phyloP scores from a whole-genome alignment of 2,797 vertebrate species.

The Argyrosomus regius region DNA sequence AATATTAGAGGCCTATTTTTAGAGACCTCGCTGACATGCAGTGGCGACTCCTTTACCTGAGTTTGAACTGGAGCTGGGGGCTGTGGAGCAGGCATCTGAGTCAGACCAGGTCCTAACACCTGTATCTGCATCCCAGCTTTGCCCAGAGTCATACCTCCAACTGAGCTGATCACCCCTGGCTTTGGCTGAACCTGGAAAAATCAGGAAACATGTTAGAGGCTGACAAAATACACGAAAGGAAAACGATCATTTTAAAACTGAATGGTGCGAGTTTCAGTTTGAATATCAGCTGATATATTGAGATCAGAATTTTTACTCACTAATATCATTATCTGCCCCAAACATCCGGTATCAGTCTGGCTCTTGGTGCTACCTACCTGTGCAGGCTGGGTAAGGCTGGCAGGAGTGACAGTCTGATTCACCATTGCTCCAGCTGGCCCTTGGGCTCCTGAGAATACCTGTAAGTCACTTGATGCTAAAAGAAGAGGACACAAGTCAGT shows the following conservation, averaged over 20 bases:
- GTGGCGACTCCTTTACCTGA: constrained; percentile 73
- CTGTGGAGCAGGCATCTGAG: constrained; percentile 83
- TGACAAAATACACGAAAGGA: neutral
- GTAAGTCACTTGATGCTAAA: constrained; percentile 84
- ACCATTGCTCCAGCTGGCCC: constrained; percentile 77
- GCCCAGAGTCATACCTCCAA: constrained; percentile 81
- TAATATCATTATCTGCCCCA: too few relatives aligned
- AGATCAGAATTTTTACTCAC: too few relatives aligned
- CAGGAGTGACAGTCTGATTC: constrained; percentile 82
- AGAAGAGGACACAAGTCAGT: constrained; percentile 24
- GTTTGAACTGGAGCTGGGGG: constrained; percentile 77
- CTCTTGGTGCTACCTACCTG: constrained; percentile 71
- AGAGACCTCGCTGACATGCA: neutral
- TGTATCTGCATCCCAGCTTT: constrained; percentile 86
- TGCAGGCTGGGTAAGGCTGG: constrained; percentile 83
- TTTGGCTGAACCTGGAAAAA: constrained; percentile 80
- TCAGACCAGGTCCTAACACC: constrained; percentile 79
- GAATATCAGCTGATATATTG: too few relatives aligned
- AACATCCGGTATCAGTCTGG: too few relatives aligned
- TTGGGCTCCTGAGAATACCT: constrained; percentile 84
- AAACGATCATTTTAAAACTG: neutral
- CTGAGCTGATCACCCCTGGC: constrained; percentile 86
- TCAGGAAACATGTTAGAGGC: neutral
- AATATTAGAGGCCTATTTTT: neutral
- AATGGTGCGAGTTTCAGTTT: neutral